These are phyloP conservation scores for Columba livia DNA, from an alignment of 2,113 vertebrate species.

Conservation along the genomic window DNA sequence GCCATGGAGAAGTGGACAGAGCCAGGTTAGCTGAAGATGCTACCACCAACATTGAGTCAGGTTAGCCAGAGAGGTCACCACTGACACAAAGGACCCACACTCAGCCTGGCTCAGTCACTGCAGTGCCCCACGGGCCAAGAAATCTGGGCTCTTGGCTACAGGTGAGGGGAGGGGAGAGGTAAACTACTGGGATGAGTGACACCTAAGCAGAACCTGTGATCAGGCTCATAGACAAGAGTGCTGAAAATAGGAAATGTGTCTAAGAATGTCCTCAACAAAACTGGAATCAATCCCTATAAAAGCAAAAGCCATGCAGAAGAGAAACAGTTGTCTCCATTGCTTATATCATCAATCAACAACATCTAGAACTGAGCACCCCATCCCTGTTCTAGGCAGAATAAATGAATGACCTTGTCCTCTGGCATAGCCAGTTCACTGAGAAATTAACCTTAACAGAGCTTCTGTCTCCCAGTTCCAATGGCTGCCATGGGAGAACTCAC, in stretches of 20 bases:
- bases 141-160: background rate
- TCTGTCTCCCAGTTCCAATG: background rate
- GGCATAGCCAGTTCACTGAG: background rate
- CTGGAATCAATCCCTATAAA: background rate
- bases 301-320: background rate
- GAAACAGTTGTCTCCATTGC: background rate
- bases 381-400: background rate
- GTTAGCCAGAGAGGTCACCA: background rate
- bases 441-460: background rate
- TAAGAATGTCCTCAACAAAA: background rate
- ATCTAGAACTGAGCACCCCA: background rate
- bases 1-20: fast-evolving
- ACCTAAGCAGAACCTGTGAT: background rate
- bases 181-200: too few species aligned
- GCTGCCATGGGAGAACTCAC: background rate
- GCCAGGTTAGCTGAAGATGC: too few species aligned
- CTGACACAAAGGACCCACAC: too few species aligned
- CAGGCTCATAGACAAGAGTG: background rate
- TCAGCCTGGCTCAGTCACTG: background rate
- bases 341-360: background rate
- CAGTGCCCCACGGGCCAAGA: background rate
- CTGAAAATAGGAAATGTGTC: background rate
- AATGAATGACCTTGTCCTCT: background rate
- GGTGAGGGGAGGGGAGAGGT: background rate
- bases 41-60: background rate